These are phyloP conservation scores for Pocillopora grandis DNA, from an alignment of 92 coral and sea anemone species.

Conservation along the genomic window DNA sequence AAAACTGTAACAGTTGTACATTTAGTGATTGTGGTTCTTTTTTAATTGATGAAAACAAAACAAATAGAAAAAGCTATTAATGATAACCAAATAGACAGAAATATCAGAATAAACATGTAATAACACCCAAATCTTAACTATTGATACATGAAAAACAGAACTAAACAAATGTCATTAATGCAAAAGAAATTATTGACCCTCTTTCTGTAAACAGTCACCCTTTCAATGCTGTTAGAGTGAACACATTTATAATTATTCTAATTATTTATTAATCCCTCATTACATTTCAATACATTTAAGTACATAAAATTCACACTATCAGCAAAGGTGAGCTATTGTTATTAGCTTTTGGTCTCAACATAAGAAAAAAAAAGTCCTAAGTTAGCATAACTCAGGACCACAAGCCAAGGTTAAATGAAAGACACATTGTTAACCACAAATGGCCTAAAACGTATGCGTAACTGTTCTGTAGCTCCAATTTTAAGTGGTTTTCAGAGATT, in stretches of 20 bases:
- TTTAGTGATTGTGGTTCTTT: no score
- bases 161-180: no score
- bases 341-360: background rate
- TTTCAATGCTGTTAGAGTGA: background rate
- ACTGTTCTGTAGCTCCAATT: constrained; percentile 27
- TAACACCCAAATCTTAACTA: no score
- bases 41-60: no score
- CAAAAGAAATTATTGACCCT: background rate
- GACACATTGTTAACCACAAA: constrained; percentile 31
- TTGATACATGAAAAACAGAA: no score
- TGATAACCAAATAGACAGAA: no score
- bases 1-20: no score
- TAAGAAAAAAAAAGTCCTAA: background rate
- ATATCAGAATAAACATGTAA: no score
- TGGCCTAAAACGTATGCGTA: background rate
- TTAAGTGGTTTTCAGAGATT: constrained; percentile 12
- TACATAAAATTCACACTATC: background rate
- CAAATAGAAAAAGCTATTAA: no score
- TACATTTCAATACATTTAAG: background rate
- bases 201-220: constrained; percentile 25
- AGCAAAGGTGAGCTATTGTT: background rate
- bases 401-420: constrained; percentile 23
- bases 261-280: background rate
- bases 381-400: constrained; percentile 7
- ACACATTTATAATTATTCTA: background rate